phyloP scores from a whole-genome alignment of 1,140 invertebrate species.

The Drosophila trapezifrons region DNA sequence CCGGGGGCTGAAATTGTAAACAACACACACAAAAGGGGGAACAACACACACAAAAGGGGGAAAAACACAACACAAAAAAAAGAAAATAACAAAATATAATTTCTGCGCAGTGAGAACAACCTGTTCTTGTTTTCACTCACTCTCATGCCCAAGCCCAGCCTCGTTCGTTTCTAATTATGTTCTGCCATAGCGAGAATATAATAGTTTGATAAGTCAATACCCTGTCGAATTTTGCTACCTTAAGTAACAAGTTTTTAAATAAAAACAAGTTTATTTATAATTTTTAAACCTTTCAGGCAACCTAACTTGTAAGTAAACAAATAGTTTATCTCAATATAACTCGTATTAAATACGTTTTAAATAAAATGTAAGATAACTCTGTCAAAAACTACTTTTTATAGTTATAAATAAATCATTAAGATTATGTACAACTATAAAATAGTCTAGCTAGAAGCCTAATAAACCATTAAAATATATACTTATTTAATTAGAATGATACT shows the following conservation, averaged over 20 bases:
- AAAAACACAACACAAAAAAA: too few species aligned
- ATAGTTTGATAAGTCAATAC: slow-evolving; percentile 1
- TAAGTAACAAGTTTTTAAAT: background rate
- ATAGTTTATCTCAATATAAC: background rate
- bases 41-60: slow-evolving; percentile 3
- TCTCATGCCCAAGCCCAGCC: background rate
- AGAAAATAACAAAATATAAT: slow-evolving; percentile 47
- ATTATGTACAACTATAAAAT: background rate
- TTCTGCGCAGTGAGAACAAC: slow-evolving; percentile 38
- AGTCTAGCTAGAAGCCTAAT: background rate
- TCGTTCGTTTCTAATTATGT: slow-evolving; percentile 38
- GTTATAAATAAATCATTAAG: background rate
- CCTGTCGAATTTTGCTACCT: background rate
- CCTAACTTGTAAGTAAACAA: background rate
- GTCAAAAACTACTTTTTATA: too few species aligned
- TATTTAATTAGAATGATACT: background rate
- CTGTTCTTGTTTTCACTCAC: slow-evolving; percentile 15
- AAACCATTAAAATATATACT: too few species aligned
- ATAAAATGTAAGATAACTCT: too few species aligned
- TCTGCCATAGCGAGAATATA: background rate
- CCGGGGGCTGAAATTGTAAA: slow-evolving; percentile 18
- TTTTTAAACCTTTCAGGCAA: background rate
- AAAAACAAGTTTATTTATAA: background rate
- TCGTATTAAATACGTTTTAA: too few species aligned
- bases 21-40: slow-evolving; percentile 4